Evolutionary conservation across 1,140 invertebrate genomes (phyloP).

Genomic region (Brachionus rotundiformis): DNA sequence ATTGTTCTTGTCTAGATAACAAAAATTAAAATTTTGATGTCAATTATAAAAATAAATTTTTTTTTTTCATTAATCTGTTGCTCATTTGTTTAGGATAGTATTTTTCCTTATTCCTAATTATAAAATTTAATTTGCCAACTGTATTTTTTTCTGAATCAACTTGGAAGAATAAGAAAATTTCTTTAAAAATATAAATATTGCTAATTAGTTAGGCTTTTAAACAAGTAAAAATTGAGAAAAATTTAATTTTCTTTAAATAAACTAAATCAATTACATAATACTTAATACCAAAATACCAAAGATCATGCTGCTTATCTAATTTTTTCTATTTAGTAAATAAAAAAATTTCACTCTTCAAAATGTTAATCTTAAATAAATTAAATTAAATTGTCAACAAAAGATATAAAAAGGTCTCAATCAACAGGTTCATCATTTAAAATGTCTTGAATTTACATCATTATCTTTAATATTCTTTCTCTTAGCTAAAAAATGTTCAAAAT

Average conservation of each 20-base stretch:
- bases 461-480: background rate
- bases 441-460: background rate
- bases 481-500: background rate
- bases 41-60: too few species aligned
- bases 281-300: background rate
- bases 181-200: too few species aligned
- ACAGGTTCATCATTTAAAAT: background rate
- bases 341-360: background rate
- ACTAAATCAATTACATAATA: background rate
- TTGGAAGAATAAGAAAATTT: too few species aligned
- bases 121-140: too few species aligned
- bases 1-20: too few species aligned
- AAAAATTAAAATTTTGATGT: too few species aligned
- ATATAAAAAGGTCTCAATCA: background rate
- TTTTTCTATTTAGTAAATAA: background rate
- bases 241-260: background rate
- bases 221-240: too few species aligned
- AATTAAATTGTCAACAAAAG: background rate
- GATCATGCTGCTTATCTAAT: constrained; percentile 1
- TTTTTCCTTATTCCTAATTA: too few species aligned
- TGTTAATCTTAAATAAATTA: background rate
- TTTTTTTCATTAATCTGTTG: too few species aligned
- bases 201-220: too few species aligned
- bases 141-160: too few species aligned
- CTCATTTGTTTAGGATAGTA: too few species aligned